phyloP scores from a whole-genome alignment of 2,888 invertebrate genomes.

The Eilema depressum region DNA sequence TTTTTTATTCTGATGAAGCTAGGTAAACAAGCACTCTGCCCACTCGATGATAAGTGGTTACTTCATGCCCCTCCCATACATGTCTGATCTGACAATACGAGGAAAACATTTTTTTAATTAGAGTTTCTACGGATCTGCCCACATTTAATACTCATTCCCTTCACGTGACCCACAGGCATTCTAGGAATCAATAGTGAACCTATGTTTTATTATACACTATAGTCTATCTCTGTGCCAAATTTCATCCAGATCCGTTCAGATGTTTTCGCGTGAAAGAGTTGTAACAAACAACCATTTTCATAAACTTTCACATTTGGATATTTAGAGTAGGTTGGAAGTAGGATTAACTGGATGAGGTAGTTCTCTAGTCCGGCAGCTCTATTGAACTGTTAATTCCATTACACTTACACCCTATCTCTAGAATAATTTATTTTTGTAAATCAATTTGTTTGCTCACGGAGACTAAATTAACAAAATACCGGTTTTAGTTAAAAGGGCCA shows the following conservation, averaged over 20 bases:
- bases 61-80: not conserved
- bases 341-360: not conserved
- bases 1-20: not conserved
- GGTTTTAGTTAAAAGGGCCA: not conserved
- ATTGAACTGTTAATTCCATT: not conserved
- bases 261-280: not conserved
- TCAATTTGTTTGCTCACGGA: not conserved
- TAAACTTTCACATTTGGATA: no score
- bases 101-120: not conserved
- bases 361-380: not conserved
- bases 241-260: no score
- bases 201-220: not conserved
- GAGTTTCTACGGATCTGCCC: not conserved
- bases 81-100: not conserved
- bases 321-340: no score
- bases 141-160: no score
- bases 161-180: not conserved
- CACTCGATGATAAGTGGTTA: not conserved
- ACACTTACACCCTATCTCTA: not conserved
- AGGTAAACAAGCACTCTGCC: not conserved
- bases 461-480: not conserved
- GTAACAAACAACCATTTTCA: not conserved
- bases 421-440: not conserved
- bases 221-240: not conserved
- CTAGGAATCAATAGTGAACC: not conserved